Base-by-base conservation (phyloP, 1,140 invertebrate species). In the Drosophila lacertosa region DNA sequence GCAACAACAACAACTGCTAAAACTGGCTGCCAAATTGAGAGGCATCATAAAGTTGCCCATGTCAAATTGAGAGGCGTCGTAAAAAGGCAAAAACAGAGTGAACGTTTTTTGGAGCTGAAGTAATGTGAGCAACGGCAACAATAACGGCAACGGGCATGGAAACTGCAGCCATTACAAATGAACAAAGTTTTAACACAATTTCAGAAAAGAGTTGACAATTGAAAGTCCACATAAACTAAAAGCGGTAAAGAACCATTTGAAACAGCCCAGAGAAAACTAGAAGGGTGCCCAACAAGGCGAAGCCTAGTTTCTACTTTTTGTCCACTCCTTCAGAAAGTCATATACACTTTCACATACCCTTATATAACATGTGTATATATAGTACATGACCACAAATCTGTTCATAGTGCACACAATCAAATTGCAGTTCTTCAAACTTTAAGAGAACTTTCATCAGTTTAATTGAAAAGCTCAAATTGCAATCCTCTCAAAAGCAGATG, bases 1-100 rank as follows among this genome's bases (percentile, higher is more conserved):
- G 53, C 42, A 76, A 62, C 62, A 53, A 53, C 32, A 16, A 68
- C 69, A 65, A 55, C n/a, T n/a, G n/a, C n/a, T n/a, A n/a, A 65
- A 72, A 44, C 58, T 37, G 35, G 40, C 62, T 63, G 63, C 67
- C 64, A 73, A 69, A 74, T 78, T 77, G 74, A 51, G 53, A 54
- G 54, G 70, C 62, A 29, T 63, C 79, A 74, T 82, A 82, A 82
- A 82, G 60, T 74, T 82, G 67, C 42, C 37, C 75, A 63, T 71
- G 77, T 78, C 70, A 62, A 74, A 78, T 60, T 59, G 64, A 63
- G 57, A 47, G 50, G 67, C 60, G 42, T 45, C 51, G 35, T 50
- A 66, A 66, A 66, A 53, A 15, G 3, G 47, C 33, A 35, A 47
- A 54, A 67, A 37, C 24, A 33, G 50, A 42, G 62, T 67, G 44